These are phyloP conservation scores for Zeuzera pyrina DNA, from an alignment of 2,888 invertebrate genomes.

Conservation along the genomic window DNA sequence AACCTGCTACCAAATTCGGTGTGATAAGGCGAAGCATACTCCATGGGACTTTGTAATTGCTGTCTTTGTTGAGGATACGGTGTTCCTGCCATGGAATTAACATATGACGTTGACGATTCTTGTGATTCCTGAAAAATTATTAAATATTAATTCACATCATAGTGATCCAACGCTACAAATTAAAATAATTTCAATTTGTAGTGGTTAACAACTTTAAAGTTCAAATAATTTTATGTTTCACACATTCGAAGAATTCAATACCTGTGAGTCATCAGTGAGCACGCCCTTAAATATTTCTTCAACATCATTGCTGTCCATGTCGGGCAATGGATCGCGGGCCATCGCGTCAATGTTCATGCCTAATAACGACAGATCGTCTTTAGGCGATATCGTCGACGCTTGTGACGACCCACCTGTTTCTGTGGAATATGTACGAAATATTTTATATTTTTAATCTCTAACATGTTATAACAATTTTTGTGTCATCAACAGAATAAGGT, in stretches of 20 bases:
- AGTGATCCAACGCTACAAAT: background rate
- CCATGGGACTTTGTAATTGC: conserved; percentile 75
- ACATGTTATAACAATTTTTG: no score
- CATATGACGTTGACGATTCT: conserved; percentile 77
- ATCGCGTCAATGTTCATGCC: conserved; percentile 82
- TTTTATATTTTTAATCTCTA: no score
- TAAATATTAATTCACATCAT: background rate
- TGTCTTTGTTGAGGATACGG: conserved; percentile 56
- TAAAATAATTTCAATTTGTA: background rate
- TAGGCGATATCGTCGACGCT: conserved; percentile 69
- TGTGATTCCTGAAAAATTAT: conserved; percentile 80
- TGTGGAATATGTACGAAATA: conserved; percentile 12
- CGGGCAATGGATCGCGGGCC: conserved; percentile 80
- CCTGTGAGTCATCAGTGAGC: conserved; percentile 83
- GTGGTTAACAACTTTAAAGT: background rate
- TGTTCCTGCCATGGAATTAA: conserved; percentile 51
- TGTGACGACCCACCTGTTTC: conserved; percentile 52
- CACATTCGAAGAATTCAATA: conserved; percentile 14
- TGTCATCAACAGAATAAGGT: no score
- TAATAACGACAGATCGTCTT: conserved; percentile 72
- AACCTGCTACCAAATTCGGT: conserved; percentile 83
- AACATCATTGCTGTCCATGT: conserved; percentile 92
- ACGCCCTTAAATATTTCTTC: conserved; percentile 94
- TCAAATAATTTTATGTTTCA: background rate
- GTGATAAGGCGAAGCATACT: conserved; percentile 84